Evolutionary conservation across 2,797 vertebrate genomes (phyloP).

Genomic region (Lepus oiostolus): DNA sequence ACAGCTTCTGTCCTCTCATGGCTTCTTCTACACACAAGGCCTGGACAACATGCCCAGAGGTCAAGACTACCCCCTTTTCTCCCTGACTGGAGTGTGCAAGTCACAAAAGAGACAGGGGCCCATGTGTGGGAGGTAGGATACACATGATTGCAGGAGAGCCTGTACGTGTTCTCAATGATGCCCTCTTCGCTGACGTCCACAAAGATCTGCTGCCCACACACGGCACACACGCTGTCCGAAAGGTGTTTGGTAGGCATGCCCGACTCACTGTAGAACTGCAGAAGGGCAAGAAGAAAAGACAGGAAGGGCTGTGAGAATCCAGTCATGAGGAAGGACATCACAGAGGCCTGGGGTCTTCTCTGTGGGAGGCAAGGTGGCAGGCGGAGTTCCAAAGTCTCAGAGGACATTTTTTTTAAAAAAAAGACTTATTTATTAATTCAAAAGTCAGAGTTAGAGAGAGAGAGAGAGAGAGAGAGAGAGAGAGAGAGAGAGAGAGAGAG

Average conservation of each 20-base stretch:
- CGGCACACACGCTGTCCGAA: constrained; percentile 97
- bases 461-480: too few species aligned
- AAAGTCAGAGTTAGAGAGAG: too few species aligned
- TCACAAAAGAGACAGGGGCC: background rate
- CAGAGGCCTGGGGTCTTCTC: background rate
- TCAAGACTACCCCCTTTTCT: background rate
- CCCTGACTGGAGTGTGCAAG: background rate
- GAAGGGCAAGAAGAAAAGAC: constrained; percentile 28
- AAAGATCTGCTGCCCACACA: constrained; percentile 98
- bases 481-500: too few species aligned
- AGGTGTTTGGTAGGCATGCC: constrained; percentile 99
- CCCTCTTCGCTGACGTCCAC: constrained; percentile 98
- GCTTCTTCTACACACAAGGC: background rate
- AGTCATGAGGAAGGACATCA: background rate
- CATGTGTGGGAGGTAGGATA: constrained; percentile 91
- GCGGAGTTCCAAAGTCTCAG: background rate
- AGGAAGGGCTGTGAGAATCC: constrained; percentile 65
- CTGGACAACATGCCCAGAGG: background rate
- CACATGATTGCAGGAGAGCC: constrained; percentile 99
- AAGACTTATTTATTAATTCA: too few species aligned
- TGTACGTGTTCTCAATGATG: constrained; percentile 99
- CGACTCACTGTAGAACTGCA: constrained; percentile 96
- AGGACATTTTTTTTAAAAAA: background rate
- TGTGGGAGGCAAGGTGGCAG: background rate
- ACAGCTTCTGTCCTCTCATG: background rate